Conservation (phyloP, 1,140 invertebrate genomes). For the Stegodyphus mimosarum region DNA sequence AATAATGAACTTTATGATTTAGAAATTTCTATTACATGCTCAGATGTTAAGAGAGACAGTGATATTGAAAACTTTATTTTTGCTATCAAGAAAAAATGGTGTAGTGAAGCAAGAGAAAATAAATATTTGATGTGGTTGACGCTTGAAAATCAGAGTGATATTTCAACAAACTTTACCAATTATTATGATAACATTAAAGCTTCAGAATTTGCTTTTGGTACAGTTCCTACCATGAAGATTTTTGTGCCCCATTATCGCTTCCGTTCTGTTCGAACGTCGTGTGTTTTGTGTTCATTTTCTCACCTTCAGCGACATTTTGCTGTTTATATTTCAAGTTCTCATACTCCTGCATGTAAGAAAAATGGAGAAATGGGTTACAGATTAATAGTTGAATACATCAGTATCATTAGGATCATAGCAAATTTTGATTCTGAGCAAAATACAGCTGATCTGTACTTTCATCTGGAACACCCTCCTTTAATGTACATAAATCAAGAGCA, state of each 20-base stretch:
- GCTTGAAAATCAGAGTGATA: conserved; percentile 1
- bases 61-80: conserved; percentile 24
- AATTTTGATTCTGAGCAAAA: conserved; percentile 12
- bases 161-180: neutral
- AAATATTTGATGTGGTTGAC: conserved; percentile 37
- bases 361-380: conserved; percentile 22
- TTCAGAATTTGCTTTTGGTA: conserved; percentile 54
- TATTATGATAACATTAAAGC: conserved; percentile 18
- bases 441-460: conserved; percentile 27
- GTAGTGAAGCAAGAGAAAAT: conserved; percentile 23
- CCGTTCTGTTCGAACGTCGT: neutral
- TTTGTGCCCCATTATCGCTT: conserved; percentile 32
- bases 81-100: conserved; percentile 30
- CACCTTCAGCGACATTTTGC: conserved; percentile 39
- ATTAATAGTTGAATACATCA: conserved; percentile 35
- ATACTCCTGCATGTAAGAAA: neutral
- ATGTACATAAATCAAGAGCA: conserved; percentile 16
- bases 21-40: conserved; percentile 2
- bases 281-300: conserved; percentile 41
- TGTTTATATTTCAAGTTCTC: conserved; percentile 29
- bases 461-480: conserved; percentile 46
- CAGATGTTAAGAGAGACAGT: conserved; percentile 14
- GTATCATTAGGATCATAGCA: conserved; percentile 31
- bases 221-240: conserved; percentile 18
- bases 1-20: conserved; percentile 25